Evolutionary conservation across 2,888 invertebrate genomes (phyloP), one percentile per base, ranked within the genome.

Genomic region (Synergus itoensis): DNA sequence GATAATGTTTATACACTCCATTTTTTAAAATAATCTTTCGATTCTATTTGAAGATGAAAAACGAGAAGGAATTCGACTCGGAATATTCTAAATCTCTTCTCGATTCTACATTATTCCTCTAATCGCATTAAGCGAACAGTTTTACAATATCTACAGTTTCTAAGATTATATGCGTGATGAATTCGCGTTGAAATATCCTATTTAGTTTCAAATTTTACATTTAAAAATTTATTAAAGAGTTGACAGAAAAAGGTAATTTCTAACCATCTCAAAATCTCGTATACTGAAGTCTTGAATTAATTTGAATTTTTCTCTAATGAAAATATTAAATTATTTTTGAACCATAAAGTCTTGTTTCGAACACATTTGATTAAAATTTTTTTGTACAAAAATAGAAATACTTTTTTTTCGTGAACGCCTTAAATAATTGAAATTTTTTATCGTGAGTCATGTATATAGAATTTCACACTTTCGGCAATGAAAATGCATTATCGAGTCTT

Each of bases 341-440:
- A 65, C 43, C 41, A 41, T n/a, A 41, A 40, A 65, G 41, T 65
- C 41, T 65, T 65, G 16, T 65, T 11, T n/a, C 41, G 40, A 65
- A 41, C 41, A 41, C 65, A 65, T 65, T 65, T 53, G 48, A n/a
- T 36, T 48, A 53, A 73, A 53, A 73, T n/a, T 73, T 21, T n/a
- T 73, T 81, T 77, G 80, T 84, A 85, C 79, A 85, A 84, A 84
- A 85, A 83, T 85, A 85, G 81, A 77, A 83, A 80, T 82, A 84
- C 65, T 11, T 81, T 83, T 81, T 76, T 76, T 79, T 78, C 36
- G 43, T 77, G 14, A 62, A 62, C 21, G 28, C 62, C 78, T 75
- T 79, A 77, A 75, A 83, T 78, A 76, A 21, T 40, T 76, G 16
- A 18, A 67, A 67, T 53, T 48, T 67, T 40, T 67, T 21, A 21